Percentiles rank a stretch among this genome's conserved stretches.
These are phyloP conservation scores for Pectinophora gossypiella DNA, from an alignment of 1,140 invertebrate species.

Conservation along the genomic window DNA sequence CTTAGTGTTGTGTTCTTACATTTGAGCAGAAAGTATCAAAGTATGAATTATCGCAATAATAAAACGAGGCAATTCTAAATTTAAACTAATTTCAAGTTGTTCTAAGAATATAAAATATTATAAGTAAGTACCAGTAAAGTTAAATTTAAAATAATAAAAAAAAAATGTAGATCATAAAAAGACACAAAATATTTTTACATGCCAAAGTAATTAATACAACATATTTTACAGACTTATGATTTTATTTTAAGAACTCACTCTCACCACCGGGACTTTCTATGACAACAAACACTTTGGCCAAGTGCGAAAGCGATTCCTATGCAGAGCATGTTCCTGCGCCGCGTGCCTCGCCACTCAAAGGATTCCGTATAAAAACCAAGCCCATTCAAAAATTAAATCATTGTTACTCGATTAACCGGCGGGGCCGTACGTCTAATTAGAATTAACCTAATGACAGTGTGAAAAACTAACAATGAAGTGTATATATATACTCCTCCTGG, in stretches of 20 bases:
- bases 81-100: no score
- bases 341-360: constrained; percentile 66
- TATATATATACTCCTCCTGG: constrained; percentile 53
- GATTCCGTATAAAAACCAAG: constrained; percentile 76
- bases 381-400: constrained; percentile 76
- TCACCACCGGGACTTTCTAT: constrained; percentile 69
- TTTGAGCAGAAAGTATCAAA: no score
- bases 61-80: no score
- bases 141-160: no score
- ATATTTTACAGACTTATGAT: no score
- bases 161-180: no score
- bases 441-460: constrained; percentile 66
- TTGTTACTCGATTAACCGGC: constrained; percentile 69
- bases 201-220: no score
- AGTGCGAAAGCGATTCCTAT: constrained; percentile 57
- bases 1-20: no score
- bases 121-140: no score
- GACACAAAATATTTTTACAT: no score
- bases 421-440: constrained; percentile 65
- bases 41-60: no score
- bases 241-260: constrained; percentile 42
- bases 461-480: constrained; percentile 64
- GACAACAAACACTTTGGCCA: constrained; percentile 70
- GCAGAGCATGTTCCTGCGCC: constrained; percentile 41
- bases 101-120: no score